These are phyloP conservation scores for Blera fallax DNA, from an alignment of 2,888 invertebrate genomes.

Conservation along the genomic window DNA sequence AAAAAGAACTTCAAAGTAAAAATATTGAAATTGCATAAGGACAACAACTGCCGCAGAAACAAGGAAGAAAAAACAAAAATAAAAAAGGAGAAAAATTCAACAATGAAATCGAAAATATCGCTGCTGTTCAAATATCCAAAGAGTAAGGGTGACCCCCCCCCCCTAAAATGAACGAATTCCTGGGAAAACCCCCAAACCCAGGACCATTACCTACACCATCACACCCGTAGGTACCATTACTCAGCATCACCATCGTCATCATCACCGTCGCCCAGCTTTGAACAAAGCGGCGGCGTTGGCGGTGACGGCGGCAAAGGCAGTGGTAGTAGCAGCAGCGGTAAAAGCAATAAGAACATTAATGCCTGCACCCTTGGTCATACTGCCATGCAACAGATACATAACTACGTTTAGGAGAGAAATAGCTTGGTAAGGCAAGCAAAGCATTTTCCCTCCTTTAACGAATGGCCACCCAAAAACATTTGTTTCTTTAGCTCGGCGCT, in stretches of 20 bases:
- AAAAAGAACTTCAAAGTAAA: constrained; percentile 69
- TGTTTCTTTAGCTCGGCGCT: constrained; percentile 63
- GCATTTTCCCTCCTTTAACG: constrained; percentile 65
- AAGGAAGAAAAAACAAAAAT: constrained; percentile 48
- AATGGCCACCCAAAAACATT: constrained; percentile 71
- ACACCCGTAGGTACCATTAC: constrained; percentile 62
- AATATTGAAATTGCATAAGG: constrained; percentile 71
- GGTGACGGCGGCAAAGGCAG: neutral
- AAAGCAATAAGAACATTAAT: constrained; percentile 67
- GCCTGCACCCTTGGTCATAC: constrained; percentile 59
- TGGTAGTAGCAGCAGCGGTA: constrained; percentile 16
- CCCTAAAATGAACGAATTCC: constrained; percentile 39
- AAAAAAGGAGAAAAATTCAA: no score
- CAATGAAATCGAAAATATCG: constrained; percentile 70
- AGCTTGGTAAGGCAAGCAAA: constrained; percentile 60
- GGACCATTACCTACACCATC: constrained; percentile 63
- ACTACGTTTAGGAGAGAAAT: constrained; percentile 53
- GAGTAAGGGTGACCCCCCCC: neutral
- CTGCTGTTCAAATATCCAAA: constrained; percentile 60
- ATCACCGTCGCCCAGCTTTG: constrained; percentile 51
- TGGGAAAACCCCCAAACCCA: constrained; percentile 31
- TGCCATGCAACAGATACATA: constrained; percentile 66
- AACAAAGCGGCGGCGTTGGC: constrained; percentile 24
- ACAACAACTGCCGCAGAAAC: constrained; percentile 60
- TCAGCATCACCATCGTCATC: constrained; percentile 71